These are phyloP conservation scores for Elysia crispata DNA, from an alignment of 2,888 invertebrate species.

Conservation along the genomic window DNA sequence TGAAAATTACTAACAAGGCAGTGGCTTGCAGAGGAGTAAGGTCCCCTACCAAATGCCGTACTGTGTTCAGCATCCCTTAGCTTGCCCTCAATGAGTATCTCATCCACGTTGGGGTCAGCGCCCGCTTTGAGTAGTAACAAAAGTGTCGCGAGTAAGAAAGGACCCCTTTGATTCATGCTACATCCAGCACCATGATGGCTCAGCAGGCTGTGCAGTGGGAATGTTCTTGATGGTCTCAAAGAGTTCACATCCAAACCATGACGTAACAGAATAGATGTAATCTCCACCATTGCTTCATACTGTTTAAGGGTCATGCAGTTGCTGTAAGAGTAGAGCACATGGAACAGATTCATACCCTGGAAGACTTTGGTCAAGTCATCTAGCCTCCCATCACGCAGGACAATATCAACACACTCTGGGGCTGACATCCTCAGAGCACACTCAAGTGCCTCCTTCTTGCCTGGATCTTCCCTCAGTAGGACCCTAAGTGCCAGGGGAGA, in stretches of 20 bases:
- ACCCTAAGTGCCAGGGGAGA: conserved; percentile 65
- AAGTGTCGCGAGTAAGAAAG: conserved; percentile 11
- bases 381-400: conserved; percentile 57
- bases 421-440: conserved; percentile 64
- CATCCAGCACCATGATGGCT: conserved; percentile 46
- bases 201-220: conserved; percentile 72
- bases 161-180: conserved; percentile 16
- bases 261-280: conserved; percentile 66
- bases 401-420: conserved; percentile 66
- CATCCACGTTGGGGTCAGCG: conserved; percentile 72
- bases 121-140: conserved; percentile 59
- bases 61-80: conserved; percentile 56
- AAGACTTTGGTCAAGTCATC: conserved; percentile 59
- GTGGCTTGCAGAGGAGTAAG: conserved; percentile 68
- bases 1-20: conserved; percentile 57
- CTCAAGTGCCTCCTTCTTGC: conserved; percentile 64
- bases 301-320: conserved; percentile 60
- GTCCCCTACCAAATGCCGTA: conserved; percentile 65
- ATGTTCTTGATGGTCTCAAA: conserved; percentile 65
- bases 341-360: conserved; percentile 71
- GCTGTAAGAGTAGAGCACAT: conserved; percentile 70
- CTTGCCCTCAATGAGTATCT: conserved; percentile 58
- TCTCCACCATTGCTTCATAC: conserved; percentile 63
- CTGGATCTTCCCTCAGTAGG: conserved; percentile 58
- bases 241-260: conserved; percentile 64